Percentiles rank a stretch among this genome's conserved stretches.
These are phyloP conservation scores for Heterotilapia buettikoferi DNA, from an alignment of 2,113 vertebrate species.

Conservation along the genomic window DNA sequence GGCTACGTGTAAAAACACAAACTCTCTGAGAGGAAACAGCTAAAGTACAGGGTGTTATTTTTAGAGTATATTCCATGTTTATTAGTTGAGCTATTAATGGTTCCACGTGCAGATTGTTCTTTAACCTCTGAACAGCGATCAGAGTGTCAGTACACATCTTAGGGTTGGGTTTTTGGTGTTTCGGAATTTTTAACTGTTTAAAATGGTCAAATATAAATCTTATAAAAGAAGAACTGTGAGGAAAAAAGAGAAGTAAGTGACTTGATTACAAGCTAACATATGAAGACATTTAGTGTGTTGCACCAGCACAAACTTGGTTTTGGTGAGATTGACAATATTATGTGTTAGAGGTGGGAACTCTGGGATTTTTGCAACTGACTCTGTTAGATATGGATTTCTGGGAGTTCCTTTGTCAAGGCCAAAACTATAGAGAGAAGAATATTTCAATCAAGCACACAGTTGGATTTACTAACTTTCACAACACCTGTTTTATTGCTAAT, in stretches of 20 bases:
- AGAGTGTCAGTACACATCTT: background rate
- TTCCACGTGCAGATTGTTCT: background rate
- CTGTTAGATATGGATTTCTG: background rate
- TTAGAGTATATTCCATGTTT: background rate
- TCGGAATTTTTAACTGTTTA: background rate
- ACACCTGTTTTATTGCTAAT: background rate
- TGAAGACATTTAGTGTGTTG: background rate
- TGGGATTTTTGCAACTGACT: background rate
- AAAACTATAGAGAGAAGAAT: background rate
- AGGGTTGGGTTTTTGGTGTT: background rate
- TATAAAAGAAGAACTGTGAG: accelerated
- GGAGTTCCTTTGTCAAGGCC: background rate
- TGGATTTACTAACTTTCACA: accelerated
- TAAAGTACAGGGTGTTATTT: background rate
- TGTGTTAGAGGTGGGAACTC: background rate
- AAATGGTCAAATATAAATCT: background rate
- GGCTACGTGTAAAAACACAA: background rate
- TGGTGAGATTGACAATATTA: background rate
- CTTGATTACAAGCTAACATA: background rate
- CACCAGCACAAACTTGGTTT: background rate
- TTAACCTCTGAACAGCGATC: background rate
- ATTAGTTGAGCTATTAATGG: background rate
- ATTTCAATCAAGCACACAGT: background rate
- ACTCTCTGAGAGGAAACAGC: background rate
- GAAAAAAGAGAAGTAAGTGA: background rate